phyloP scores from a whole-genome alignment of 2,113 vertebrate genomes.

The Lichenostomus cassidix region DNA sequence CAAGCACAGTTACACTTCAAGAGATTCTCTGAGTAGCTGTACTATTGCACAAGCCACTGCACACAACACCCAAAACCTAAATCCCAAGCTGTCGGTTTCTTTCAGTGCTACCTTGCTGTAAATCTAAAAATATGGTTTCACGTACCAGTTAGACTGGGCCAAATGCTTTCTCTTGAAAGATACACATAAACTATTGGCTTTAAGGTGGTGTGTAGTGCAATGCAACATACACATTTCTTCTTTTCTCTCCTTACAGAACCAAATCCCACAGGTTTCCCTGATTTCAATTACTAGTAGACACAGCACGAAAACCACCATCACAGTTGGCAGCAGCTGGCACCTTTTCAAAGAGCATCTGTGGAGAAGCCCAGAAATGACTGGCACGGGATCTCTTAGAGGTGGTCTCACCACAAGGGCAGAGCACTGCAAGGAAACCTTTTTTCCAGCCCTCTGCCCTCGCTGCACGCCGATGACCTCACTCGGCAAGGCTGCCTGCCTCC shows the following conservation, averaged over 20 bases:
- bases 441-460: background rate
- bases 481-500: background rate
- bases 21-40: slow-evolving; percentile 30
- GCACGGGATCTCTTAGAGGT: slow-evolving; percentile 48
- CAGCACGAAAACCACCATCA: background rate
- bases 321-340: background rate
- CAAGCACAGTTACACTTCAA: slow-evolving; percentile 30
- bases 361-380: background rate
- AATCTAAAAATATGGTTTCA: background rate
- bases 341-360: slow-evolving; percentile 5
- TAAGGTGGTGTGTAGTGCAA: background rate
- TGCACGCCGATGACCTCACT: slow-evolving; percentile 23
- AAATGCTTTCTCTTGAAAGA: background rate
- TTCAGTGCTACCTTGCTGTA: background rate
- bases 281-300: background rate
- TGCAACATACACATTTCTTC: background rate
- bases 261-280: background rate
- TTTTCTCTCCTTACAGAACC: background rate
- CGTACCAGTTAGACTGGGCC: background rate
- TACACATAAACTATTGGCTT: background rate
- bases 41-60: slow-evolving; percentile 51
- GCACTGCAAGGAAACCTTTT: background rate
- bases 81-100: background rate
- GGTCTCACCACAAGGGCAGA: slow-evolving; percentile 51
- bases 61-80: slow-evolving; percentile 26